These are phyloP conservation scores for Nannoperca obscura DNA, from an alignment of 2,797 vertebrate species.

Conservation along the genomic window DNA sequence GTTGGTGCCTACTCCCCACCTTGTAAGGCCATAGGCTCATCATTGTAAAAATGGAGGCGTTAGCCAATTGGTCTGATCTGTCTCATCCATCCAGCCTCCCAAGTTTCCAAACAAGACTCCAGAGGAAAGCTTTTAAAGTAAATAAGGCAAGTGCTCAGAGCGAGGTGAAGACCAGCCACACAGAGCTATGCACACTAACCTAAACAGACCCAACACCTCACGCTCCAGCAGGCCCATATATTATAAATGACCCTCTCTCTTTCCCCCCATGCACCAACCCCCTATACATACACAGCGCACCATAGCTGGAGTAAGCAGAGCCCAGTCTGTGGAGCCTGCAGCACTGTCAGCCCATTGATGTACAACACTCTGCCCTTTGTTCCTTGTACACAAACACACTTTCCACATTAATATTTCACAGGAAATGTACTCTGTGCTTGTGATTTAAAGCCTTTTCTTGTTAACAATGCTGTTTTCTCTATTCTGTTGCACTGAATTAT, in stretches of 20 bases:
- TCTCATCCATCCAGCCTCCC: conserved; percentile 54
- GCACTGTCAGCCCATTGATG: conserved; percentile 84
- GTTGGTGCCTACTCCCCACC: conserved; percentile 42
- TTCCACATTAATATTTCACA: conserved; percentile 89
- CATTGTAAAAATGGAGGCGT: conserved; percentile 56
- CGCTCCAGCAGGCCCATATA: conserved; percentile 80
- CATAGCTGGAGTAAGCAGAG: conserved; percentile 82
- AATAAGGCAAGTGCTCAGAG: conserved; percentile 75
- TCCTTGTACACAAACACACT: conserved; percentile 87
- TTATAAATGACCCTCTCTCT: conserved; percentile 83
- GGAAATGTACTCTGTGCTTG: conserved; percentile 82
- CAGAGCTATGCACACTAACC: conserved; percentile 73
- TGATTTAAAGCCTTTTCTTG: conserved; percentile 88
- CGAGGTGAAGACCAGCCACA: conserved; percentile 70
- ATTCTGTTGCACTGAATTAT: conserved; percentile 82
- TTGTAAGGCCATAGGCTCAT: conserved; percentile 59
- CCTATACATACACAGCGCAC: conserved; percentile 66
- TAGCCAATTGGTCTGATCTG: conserved; percentile 59
- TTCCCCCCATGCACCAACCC: conserved; percentile 61
- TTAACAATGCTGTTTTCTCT: conserved; percentile 86
- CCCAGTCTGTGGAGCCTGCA: conserved; percentile 72
- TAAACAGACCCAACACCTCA: conserved; percentile 76
- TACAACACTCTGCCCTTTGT: conserved; percentile 87
- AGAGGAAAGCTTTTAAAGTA: conserved; percentile 77
- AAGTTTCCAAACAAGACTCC: conserved; percentile 71